Conservation (phyloP, 2,797 vertebrate genomes). For the Gymnopithys bicolor region DNA sequence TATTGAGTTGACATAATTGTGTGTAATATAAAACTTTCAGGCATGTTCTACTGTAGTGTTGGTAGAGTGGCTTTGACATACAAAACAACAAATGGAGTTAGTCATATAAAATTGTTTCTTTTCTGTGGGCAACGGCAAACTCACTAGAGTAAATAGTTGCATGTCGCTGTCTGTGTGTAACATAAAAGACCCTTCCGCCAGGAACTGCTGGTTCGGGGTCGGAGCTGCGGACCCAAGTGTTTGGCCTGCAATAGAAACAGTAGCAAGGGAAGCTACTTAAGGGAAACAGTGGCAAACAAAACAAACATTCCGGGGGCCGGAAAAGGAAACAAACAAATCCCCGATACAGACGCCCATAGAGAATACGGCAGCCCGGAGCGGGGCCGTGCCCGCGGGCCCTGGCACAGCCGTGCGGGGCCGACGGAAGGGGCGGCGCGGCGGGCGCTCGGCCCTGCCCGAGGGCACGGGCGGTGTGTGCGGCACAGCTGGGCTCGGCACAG, state of each 20-base stretch:
- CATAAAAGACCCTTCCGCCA: too few relatives aligned
- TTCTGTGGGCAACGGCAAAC: background rate
- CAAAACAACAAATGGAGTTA: background rate
- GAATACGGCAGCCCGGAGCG: background rate
- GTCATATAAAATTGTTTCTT: background rate
- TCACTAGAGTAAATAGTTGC: background rate
- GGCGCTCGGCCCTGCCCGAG: background rate
- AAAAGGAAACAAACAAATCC: too few relatives aligned
- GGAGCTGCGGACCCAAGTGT: background rate
- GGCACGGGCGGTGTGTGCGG: background rate
- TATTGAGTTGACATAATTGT: accelerated
- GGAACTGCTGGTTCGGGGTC: background rate
- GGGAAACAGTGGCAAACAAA: background rate
- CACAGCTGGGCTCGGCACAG: too few relatives aligned
- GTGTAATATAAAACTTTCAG: accelerated
- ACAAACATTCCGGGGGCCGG: accelerated
- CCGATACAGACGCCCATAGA: background rate
- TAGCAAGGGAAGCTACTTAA: background rate
- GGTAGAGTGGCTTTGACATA: too few relatives aligned
- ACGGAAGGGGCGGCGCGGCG: background rate
- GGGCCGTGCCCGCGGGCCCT: too few relatives aligned
- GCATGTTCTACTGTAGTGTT: background rate
- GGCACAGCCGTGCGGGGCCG: background rate
- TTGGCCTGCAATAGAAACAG: background rate
- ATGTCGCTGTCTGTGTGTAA: background rate